A percentile compares a stretch with the other conserved stretches of the same genome.
Evolutionary conservation across 2,113 vertebrate genomes (phyloP).

Genomic region (Ammospiza nelsoni): DNA sequence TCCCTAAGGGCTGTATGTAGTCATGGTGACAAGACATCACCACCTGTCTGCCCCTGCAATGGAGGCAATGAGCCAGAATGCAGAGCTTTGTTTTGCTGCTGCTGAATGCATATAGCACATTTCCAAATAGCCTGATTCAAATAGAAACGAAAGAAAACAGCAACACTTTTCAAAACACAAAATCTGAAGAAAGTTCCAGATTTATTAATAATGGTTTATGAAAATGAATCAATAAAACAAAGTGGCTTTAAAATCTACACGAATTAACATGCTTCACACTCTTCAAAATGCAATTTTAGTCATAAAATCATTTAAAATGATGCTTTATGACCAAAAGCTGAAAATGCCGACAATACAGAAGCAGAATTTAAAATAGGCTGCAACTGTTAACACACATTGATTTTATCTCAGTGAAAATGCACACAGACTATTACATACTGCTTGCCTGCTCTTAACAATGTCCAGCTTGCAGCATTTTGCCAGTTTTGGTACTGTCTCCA

Average conservation of each 20-base stretch:
- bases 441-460: background rate
- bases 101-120: background rate
- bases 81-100: constrained; percentile 26
- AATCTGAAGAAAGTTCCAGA: background rate
- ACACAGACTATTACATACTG: background rate
- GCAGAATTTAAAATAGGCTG: background rate
- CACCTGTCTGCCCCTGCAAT: constrained; percentile 63
- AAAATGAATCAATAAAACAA: background rate
- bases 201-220: background rate
- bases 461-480: background rate
- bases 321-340: background rate
- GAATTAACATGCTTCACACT: background rate
- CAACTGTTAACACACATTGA: background rate
- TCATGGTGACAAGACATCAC: constrained; percentile 75
- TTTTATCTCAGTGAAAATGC: background rate
- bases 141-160: background rate
- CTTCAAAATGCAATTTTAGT: background rate
- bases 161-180: background rate
- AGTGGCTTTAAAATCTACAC: background rate
- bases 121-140: background rate
- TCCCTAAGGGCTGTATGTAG: constrained; percentile 68
- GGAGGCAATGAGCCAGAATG: constrained; percentile 39
- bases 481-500: background rate
- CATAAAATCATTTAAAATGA: background rate
- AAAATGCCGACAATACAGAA: background rate